phyloP scores from a whole-genome alignment of 2,113 vertebrate genomes.

The Machaerirhynchus nigripectus region DNA sequence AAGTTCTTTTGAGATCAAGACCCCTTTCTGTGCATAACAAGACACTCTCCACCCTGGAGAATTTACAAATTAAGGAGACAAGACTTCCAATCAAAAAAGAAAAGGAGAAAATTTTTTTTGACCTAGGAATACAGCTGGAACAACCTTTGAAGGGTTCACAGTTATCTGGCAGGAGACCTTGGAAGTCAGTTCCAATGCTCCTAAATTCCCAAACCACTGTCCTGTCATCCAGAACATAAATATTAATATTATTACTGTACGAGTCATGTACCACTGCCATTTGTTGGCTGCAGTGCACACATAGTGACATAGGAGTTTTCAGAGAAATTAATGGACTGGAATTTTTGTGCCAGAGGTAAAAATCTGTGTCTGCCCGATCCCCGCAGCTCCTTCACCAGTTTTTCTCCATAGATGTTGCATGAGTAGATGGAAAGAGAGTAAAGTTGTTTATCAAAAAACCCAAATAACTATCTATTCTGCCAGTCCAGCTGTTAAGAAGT shows the following conservation, averaged over 20 bases:
- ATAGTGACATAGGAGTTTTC: background rate
- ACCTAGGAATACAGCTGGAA: background rate
- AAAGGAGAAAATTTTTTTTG: background rate
- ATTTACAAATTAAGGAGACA: background rate
- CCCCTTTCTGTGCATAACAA: background rate
- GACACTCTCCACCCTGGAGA: background rate
- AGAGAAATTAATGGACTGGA: background rate
- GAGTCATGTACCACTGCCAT: background rate
- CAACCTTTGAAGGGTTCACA: background rate
- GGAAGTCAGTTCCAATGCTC: background rate
- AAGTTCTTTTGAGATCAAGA: background rate
- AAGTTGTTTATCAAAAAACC: background rate
- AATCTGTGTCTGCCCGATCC: background rate
- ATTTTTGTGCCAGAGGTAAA: background rate
- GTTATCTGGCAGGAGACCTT: background rate
- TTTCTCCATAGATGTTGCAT: fast-evolving
- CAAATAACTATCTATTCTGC: background rate
- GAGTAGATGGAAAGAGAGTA: background rate
- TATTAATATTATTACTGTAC: background rate
- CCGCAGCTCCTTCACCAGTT: fast-evolving
- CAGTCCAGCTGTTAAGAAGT: background rate
- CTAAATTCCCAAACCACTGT: background rate
- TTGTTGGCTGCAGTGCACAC: background rate
- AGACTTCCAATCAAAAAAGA: background rate
- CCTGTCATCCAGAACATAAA: background rate